Percentiles rank a stretch among this genome's conserved stretches.
Conservation (phyloP, 2,888 invertebrate genomes). For the Drosophila eohydei region DNA sequence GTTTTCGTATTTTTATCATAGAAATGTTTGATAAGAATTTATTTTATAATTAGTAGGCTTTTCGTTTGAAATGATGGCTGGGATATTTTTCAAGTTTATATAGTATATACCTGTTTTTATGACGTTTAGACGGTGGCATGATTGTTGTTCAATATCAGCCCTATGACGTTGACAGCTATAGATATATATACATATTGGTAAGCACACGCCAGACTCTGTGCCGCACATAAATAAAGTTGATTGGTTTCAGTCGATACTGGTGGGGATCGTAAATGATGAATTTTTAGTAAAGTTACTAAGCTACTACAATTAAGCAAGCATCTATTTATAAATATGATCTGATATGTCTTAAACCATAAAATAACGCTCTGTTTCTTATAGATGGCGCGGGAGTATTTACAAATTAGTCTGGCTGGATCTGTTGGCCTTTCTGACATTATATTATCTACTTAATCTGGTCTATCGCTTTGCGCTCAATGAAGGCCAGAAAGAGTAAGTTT, state of each 20-base stretch:
- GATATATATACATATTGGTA: constrained; percentile 7
- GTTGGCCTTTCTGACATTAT: constrained; percentile 90
- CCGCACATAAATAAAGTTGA: constrained; percentile 23
- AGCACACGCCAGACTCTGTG: constrained; percentile 47
- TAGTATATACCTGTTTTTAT: constrained; percentile 43
- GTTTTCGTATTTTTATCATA: constrained; percentile 19
- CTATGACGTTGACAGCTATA: constrained; percentile 28
- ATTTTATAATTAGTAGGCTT: constrained; percentile 30
- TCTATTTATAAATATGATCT: constrained; percentile 35
- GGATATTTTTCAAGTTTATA: constrained; percentile 12
- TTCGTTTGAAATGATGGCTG: constrained; percentile 15
- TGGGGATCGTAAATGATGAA: not conserved
- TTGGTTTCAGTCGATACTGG: constrained; percentile 5
- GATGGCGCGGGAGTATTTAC: constrained; percentile 98
- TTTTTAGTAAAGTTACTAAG: not conserved
- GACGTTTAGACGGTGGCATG: constrained; percentile 49
- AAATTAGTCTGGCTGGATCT: constrained; percentile 97
- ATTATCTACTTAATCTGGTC: constrained; percentile 91
- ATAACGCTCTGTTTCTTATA: constrained; percentile 84
- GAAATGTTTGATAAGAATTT: constrained; percentile 36
- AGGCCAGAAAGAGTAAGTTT: constrained; percentile 88
- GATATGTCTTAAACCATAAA: not conserved
- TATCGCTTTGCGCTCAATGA: constrained; percentile 90
- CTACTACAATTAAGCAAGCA: not conserved
- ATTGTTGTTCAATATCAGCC: constrained; percentile 35